phyloP scores from a whole-genome alignment of 2,113 vertebrate genomes.

The Ammodytes dubius region DNA sequence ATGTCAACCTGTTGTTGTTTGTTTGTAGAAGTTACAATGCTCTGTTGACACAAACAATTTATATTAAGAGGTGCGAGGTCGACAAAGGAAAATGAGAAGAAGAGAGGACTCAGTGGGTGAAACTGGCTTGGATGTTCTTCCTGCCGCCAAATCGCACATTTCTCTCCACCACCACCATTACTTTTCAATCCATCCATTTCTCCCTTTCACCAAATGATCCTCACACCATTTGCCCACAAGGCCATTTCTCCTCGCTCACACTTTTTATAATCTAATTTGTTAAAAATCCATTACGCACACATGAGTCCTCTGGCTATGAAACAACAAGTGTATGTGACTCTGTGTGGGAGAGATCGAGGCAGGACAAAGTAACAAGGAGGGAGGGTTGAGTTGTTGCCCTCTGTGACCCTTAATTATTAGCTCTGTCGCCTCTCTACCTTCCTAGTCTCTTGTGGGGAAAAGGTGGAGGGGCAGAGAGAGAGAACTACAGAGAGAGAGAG shows the following conservation, averaged over 20 bases:
- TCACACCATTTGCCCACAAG: not conserved
- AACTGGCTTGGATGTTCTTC: constrained; percentile 26
- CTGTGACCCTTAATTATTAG: constrained; percentile 59
- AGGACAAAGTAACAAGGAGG: not conserved
- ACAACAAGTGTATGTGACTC: not conserved
- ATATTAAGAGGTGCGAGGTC: constrained; percentile 43
- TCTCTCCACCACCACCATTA: constrained; percentile 45
- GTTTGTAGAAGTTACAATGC: not conserved
- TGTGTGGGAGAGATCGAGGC: not conserved
- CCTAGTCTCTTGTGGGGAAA: constrained; percentile 4
- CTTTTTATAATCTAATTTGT: not conserved
- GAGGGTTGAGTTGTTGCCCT: constrained; percentile 5
- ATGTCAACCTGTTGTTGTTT: not conserved
- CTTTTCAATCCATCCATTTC: constrained; percentile 30
- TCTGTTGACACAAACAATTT: constrained; percentile 22
- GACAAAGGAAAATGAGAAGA: constrained; percentile 28
- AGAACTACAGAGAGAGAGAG: not conserved
- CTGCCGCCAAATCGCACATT: constrained; percentile 52
- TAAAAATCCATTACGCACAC: not conserved
- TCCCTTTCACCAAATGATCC: constrained; percentile 10
- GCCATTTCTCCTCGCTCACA: not conserved
- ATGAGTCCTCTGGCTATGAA: not conserved
- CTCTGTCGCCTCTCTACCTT: constrained; percentile 30
- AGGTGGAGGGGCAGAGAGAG: not conserved
- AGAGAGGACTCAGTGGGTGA: constrained; percentile 46